Evolutionary conservation across 2,113 vertebrate species (phyloP).

Genomic region (Alethe diademata): DNA sequence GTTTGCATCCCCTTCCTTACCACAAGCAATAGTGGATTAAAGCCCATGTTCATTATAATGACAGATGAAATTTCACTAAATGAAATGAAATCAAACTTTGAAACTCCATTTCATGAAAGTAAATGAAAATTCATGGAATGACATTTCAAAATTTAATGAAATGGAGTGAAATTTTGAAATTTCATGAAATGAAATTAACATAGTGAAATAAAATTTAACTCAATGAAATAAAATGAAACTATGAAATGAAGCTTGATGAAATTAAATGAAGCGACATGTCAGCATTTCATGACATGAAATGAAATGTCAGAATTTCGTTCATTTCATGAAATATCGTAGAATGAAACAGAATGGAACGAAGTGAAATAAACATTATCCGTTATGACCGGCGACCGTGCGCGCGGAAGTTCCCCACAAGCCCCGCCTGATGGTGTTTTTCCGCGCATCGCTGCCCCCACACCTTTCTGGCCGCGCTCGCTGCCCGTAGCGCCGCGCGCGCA

Average conservation of each 20-base stretch:
- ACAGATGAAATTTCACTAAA: neutral
- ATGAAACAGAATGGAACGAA: neutral
- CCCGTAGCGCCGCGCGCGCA: neutral
- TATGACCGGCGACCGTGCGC: accelerated
- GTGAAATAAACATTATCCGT: too few species aligned
- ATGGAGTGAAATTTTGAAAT: too few species aligned
- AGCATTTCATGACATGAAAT: too few species aligned
- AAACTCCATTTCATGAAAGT: neutral
- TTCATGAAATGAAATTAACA: neutral
- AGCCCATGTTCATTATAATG: neutral
- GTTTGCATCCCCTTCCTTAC: neutral
- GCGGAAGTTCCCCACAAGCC: accelerated
- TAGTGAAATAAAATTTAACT: neutral
- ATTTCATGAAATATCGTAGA: neutral
- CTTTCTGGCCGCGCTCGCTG: accelerated
- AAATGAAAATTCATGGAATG: neutral
- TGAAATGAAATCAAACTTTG: neutral
- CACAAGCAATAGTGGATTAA: neutral
- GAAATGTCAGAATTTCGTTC: neutral
- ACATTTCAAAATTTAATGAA: neutral
- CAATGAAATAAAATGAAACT: neutral
- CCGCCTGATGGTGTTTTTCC: accelerated
- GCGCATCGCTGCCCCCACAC: accelerated
- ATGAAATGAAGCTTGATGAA: neutral
- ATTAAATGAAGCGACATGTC: neutral